Percentiles rank a stretch among this genome's conserved stretches.
Evolutionary conservation across 64 coral and sea anemone genomes (phyloP).

Genomic region (Montipora capricornis): DNA sequence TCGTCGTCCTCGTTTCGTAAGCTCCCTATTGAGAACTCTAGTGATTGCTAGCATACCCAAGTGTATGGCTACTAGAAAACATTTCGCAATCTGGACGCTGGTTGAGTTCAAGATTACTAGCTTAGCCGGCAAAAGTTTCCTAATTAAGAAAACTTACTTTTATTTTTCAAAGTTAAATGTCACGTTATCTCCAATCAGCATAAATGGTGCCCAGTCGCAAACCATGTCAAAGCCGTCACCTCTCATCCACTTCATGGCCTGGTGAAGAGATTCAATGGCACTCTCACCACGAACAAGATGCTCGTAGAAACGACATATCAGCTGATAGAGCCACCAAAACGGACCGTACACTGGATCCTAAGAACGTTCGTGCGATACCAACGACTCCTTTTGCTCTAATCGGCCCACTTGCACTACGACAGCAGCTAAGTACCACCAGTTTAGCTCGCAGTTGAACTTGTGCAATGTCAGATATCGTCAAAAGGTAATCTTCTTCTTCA

Average conservation of each 20-base stretch:
- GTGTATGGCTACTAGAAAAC: no score
- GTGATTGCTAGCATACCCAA: no score
- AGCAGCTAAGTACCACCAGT: background rate
- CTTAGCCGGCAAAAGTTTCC: no score
- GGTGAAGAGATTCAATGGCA: conserved; percentile 7
- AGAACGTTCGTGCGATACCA: background rate
- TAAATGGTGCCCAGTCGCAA: background rate
- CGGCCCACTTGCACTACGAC: background rate
- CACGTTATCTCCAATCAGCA: conserved; percentile 6
- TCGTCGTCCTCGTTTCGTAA: no score
- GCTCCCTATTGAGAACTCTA: no score
- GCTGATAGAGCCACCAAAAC: background rate
- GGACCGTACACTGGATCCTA: background rate
- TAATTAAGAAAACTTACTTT: background rate
- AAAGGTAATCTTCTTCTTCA: background rate
- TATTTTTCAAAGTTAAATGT: background rate
- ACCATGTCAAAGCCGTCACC: background rate
- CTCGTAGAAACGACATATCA: background rate
- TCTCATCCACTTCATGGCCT: conserved; percentile 17
- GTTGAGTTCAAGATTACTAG: no score
- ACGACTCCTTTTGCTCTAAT: background rate
- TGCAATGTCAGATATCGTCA: background rate
- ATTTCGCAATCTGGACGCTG: background rate
- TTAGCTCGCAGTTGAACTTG: background rate
- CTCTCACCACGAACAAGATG: background rate